Evolutionary conservation across 2,113 vertebrate genomes (phyloP).

Genomic region (Panurus biarmicus): DNA sequence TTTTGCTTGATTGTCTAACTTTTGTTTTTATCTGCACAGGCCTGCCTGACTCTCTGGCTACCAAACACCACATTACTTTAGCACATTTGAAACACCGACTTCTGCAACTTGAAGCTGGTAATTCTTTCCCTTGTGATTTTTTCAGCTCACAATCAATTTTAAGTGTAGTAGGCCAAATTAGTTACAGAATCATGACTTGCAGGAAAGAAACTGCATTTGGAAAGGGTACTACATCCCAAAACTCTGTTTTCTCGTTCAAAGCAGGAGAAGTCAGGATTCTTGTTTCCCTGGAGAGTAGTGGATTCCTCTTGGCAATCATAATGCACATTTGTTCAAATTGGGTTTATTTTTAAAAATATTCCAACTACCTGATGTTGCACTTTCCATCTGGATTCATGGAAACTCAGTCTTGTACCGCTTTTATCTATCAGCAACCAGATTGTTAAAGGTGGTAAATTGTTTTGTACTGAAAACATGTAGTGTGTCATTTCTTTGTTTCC

Average conservation of each 20-base stretch:
- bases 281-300: neutral
- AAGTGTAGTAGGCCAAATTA: neutral
- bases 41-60: neutral
- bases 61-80: neutral
- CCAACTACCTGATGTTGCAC: neutral
- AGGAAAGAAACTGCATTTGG: neutral
- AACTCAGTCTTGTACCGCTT: neutral
- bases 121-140: neutral
- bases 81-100: neutral
- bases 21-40: neutral
- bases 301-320: neutral
- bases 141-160: neutral
- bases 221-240: neutral
- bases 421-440: neutral
- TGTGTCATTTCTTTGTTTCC: neutral
- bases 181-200: neutral
- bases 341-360: neutral
- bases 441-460: neutral
- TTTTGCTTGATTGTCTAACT: neutral
- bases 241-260: neutral
- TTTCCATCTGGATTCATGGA: neutral
- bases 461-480: neutral
- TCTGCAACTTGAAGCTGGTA: slow-evolving; percentile 18
- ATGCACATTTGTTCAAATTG: neutral
- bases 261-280: neutral